A percentile compares a stretch with the other conserved stretches of the same genome.
phyloP scores from a whole-genome alignment of 1,140 invertebrate species.

The Eumeta japonica region DNA sequence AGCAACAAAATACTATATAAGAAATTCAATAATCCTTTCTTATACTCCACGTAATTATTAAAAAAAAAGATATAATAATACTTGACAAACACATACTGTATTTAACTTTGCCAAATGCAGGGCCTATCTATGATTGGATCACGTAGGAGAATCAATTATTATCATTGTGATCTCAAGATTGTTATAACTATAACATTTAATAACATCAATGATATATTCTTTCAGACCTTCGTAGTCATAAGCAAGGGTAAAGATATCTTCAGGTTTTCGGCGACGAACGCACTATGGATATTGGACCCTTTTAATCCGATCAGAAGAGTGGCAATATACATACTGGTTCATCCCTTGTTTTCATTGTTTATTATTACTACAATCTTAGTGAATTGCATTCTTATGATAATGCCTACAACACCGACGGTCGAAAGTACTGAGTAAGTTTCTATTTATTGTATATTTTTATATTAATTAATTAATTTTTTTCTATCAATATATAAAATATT shows the following conservation, averaged over 20 bases:
- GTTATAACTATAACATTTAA: neutral
- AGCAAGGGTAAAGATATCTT: slow-evolving; percentile 98
- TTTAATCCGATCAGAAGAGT: slow-evolving; percentile 96
- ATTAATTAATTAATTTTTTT: slow-evolving; percentile 3
- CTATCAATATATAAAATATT: slow-evolving; percentile 5
- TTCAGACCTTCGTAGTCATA: slow-evolving; percentile 96
- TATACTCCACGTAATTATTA: too few species aligned
- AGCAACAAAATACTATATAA: too few species aligned
- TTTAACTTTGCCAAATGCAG: too few species aligned
- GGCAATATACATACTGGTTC: slow-evolving; percentile 96
- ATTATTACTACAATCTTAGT: slow-evolving; percentile 96
- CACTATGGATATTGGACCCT: slow-evolving; percentile 91
- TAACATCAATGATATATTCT: slow-evolving; percentile 27
- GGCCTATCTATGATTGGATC: too few species aligned
- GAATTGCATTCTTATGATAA: slow-evolving; percentile 98
- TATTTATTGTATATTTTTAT: slow-evolving; percentile 7
- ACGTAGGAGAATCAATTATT: too few species aligned
- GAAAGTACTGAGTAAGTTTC: slow-evolving; percentile 95
- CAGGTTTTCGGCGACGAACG: slow-evolving; percentile 95
- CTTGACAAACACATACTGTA: too few species aligned
- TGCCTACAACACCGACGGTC: slow-evolving; percentile 87
- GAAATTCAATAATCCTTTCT: too few species aligned
- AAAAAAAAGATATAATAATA: too few species aligned
- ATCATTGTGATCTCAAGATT: too few species aligned
- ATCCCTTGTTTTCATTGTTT: slow-evolving; percentile 95